A percentile compares a stretch with the other conserved stretches of the same genome.
Conservation (phyloP, 2,113 vertebrate species). For the Vombatus ursinus region DNA sequence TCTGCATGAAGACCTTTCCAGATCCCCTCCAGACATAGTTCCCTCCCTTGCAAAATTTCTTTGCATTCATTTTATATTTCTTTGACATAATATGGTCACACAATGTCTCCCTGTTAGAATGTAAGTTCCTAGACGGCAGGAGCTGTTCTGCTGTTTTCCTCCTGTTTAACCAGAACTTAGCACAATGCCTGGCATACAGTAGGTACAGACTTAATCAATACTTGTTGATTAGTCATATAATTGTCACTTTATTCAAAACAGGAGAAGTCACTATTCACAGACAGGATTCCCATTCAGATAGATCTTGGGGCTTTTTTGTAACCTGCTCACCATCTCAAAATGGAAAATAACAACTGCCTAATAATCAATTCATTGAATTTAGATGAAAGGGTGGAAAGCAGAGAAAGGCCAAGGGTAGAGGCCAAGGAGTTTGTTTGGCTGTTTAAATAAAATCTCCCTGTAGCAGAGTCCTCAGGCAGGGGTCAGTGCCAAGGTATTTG, state of each 20-base stretch:
- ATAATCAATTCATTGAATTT: background rate
- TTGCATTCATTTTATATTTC: background rate
- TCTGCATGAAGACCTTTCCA: background rate
- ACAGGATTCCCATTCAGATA: background rate
- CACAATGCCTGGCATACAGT: background rate
- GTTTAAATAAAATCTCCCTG: background rate
- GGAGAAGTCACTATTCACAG: background rate
- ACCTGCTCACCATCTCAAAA: slow-evolving; percentile 5
- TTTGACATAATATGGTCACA: background rate
- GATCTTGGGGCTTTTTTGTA: background rate
- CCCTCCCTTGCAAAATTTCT: background rate
- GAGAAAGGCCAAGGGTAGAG: slow-evolving; percentile 8
- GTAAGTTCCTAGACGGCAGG: background rate
- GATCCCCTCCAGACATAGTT: background rate
- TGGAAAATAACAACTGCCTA: background rate
- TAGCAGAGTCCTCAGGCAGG: background rate
- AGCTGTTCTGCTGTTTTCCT: background rate
- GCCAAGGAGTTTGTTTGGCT: slow-evolving; percentile 1
- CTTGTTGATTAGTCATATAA: background rate
- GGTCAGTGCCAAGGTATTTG: slow-evolving; percentile 5
- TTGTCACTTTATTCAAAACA: background rate
- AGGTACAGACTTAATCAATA: background rate
- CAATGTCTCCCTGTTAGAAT: background rate
- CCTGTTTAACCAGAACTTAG: background rate
- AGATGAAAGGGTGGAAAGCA: slow-evolving; percentile 33